These are phyloP conservation scores for Haemorhous mexicanus DNA, from an alignment of 2,113 vertebrate genomes.

Conservation along the genomic window DNA sequence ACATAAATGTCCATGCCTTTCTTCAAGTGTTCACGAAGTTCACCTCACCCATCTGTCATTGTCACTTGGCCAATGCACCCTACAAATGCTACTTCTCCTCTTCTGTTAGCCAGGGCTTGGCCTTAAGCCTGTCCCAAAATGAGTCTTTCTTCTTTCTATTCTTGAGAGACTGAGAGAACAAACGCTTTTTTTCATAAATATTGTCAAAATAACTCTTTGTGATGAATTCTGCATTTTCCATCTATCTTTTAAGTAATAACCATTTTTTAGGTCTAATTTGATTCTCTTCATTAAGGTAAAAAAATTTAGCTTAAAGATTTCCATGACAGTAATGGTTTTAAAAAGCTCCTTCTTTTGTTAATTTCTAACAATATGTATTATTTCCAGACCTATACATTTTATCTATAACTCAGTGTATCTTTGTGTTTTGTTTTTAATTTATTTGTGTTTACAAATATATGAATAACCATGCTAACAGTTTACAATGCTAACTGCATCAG, in stretches of 20 bases:
- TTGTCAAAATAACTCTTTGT: neutral
- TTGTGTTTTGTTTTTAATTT: neutral
- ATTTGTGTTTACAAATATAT: neutral
- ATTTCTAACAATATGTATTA: neutral
- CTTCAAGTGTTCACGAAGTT: neutral
- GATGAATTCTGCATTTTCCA: neutral
- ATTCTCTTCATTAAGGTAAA: neutral
- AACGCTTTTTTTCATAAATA: neutral
- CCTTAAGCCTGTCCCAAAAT: neutral
- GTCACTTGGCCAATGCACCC: neutral
- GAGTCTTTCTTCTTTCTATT: neutral
- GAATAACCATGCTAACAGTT: neutral
- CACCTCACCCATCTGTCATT: neutral
- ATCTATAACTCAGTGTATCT: neutral
- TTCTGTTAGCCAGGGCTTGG: neutral
- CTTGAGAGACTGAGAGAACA: neutral
- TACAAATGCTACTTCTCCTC: neutral
- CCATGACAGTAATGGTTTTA: fast-evolving
- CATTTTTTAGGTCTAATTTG: neutral
- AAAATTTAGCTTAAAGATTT: neutral
- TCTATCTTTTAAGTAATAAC: neutral
- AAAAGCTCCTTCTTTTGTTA: neutral
- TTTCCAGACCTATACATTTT: neutral
- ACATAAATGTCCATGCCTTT: neutral
- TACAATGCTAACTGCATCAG: neutral